Evolutionary conservation across 2,113 vertebrate species (phyloP).

Genomic region (Lichenostomus cassidix): DNA sequence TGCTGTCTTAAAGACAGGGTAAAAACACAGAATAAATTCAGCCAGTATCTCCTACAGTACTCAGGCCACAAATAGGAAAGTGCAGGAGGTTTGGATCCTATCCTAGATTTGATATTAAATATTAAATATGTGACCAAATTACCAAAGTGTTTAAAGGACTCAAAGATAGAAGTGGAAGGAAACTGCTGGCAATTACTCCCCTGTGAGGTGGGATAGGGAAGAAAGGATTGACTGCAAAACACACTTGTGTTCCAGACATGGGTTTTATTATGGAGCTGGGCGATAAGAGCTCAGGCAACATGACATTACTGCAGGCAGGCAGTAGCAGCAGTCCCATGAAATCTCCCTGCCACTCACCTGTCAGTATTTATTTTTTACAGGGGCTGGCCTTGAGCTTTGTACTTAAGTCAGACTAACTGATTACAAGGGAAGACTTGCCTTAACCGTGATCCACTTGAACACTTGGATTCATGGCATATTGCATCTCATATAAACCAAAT

Average conservation of each 20-base stretch:
- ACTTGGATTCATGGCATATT: neutral
- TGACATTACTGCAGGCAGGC: neutral
- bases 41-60: neutral
- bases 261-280: neutral
- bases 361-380: neutral
- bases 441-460: neutral
- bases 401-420: neutral
- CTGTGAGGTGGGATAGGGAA: neutral
- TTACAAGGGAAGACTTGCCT: neutral
- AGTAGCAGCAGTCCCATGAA: neutral
- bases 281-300: neutral
- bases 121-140: neutral
- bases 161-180: neutral
- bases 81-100: neutral
- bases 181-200: neutral
- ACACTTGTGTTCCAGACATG: neutral
- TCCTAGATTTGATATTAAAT: neutral
- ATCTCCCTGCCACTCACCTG: neutral
- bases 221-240: neutral
- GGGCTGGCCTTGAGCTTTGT: neutral
- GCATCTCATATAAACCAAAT: neutral
- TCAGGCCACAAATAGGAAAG: neutral
- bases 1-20: neutral
- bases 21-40: neutral
- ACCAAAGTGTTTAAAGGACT: neutral